Conservation (phyloP, 1,140 invertebrate genomes). For the Delia radicum region DNA sequence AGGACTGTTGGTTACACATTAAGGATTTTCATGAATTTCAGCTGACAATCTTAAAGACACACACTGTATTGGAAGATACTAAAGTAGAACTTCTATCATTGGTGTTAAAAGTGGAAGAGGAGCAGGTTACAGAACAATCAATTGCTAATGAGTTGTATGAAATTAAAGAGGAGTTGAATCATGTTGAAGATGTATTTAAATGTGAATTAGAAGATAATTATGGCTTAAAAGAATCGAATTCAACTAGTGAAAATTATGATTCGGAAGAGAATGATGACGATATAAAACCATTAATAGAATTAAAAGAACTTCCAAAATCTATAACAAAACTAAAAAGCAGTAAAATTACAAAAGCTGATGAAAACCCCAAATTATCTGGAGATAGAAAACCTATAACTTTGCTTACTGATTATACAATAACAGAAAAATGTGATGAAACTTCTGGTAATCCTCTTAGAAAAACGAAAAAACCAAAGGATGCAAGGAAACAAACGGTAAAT, state of each 20-base stretch:
- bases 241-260: background rate
- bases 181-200: background rate
- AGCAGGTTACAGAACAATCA: background rate
- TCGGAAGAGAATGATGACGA: background rate
- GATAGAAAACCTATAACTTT: too few species aligned
- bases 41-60: background rate
- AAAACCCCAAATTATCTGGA: too few species aligned
- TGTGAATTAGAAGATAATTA: background rate
- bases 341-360: background rate
- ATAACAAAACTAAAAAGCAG: background rate
- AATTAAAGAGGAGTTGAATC: background rate
- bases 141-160: too few species aligned
- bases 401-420: too few species aligned
- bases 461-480: too few species aligned
- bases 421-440: too few species aligned
- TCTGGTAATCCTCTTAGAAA: too few species aligned
- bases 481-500: background rate
- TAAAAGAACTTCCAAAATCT: too few species aligned
- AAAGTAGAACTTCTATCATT: background rate
- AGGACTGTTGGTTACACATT: constrained; percentile 16
- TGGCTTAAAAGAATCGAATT: background rate
- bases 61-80: background rate
- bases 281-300: background rate
- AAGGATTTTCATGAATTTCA: constrained; percentile 25
- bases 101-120: background rate